phyloP scores from a whole-genome alignment of 2,888 invertebrate species.

The Limnephilus rhombicus region DNA sequence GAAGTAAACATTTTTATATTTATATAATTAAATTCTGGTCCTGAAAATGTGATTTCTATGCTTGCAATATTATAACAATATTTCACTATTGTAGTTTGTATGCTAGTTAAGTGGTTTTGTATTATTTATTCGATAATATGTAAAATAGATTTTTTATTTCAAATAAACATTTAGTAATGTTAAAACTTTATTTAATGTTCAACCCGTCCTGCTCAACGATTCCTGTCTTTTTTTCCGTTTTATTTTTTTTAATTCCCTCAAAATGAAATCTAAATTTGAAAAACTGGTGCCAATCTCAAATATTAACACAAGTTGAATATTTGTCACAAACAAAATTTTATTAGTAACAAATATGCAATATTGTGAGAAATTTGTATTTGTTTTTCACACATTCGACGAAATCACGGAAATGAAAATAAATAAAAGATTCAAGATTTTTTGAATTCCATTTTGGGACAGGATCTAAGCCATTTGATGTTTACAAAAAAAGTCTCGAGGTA shows the following conservation, averaged over 20 bases:
- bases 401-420: not conserved
- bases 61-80: not conserved
- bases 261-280: not conserved
- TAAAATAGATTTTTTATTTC: not conserved
- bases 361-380: not conserved
- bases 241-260: not conserved
- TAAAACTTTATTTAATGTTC: not conserved
- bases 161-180: not conserved
- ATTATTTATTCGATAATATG: not conserved
- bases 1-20: not conserved
- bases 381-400: not conserved
- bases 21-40: conserved; percentile 20
- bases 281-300: not conserved
- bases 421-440: not conserved
- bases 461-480: not conserved
- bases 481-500: not conserved
- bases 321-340: not conserved
- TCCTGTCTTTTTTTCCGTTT: not conserved
- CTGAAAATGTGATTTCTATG: conserved; percentile 20
- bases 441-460: not conserved
- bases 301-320: not conserved
- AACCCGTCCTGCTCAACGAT: not conserved
- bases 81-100: not conserved
- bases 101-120: not conserved
- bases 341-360: not conserved